phyloP scores from a whole-genome alignment of 2,113 vertebrate species.

The Dicentrarchus labrax region DNA sequence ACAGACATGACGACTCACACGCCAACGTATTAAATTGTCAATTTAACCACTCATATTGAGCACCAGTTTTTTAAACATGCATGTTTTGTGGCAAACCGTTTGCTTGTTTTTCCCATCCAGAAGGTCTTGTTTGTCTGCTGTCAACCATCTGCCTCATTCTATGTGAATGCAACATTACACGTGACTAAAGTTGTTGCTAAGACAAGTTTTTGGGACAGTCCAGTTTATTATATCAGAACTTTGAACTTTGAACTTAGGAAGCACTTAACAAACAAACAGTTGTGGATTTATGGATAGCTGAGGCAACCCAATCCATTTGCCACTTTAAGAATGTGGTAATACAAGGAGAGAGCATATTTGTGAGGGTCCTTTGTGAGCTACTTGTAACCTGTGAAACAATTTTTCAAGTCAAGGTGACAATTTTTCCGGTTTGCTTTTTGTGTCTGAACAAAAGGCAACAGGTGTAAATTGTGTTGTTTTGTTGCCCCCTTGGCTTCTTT shows the following conservation, averaged over 20 bases:
- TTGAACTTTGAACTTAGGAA: not conserved
- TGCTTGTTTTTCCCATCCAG: too few species aligned
- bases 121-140: too few species aligned
- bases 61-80: too few species aligned
- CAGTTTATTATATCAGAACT: too few species aligned
- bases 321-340: slow-evolving; percentile 9
- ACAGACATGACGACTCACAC: too few species aligned
- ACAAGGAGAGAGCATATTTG: not conserved
- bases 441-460: slow-evolving; percentile 44
- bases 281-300: not conserved
- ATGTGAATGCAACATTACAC: too few species aligned
- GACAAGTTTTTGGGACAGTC: too few species aligned
- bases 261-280: not conserved
- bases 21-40: too few species aligned
- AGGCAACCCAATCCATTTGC: not conserved
- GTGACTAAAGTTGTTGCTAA: too few species aligned
- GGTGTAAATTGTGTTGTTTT: slow-evolving; percentile 46
- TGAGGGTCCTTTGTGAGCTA: not conserved
- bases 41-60: too few species aligned
- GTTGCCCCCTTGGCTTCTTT: slow-evolving; percentile 1
- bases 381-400: not conserved
- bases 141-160: too few species aligned
- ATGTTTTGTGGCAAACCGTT: too few species aligned
- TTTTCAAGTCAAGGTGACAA: slow-evolving; percentile 43
- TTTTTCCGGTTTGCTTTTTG: slow-evolving; percentile 33